Conservation (phyloP, 2,888 invertebrate species). For the Beris morrisii region DNA sequence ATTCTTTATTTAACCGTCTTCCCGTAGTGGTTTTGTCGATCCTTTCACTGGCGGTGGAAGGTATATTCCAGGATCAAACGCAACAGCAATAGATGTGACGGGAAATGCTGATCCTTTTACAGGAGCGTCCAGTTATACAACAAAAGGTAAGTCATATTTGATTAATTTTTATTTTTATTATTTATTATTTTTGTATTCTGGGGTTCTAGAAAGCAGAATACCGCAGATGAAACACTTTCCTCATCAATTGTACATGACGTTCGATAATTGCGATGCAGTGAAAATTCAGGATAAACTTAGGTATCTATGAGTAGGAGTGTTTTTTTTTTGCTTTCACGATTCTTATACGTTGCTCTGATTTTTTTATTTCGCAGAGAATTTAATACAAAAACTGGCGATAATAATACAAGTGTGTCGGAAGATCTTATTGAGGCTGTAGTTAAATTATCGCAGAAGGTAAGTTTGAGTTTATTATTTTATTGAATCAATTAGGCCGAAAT, state of each 20-base stretch:
- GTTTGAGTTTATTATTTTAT: neutral
- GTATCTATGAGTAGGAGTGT: constrained; percentile 41
- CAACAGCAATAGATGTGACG: constrained; percentile 47
- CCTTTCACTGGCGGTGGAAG: constrained; percentile 71
- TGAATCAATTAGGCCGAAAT: too few species aligned
- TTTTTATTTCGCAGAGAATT: constrained; percentile 61
- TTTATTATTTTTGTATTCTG: neutral
- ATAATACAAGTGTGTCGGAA: constrained; percentile 59
- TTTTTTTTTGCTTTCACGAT: neutral
- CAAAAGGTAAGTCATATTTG: constrained; percentile 16
- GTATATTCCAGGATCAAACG: constrained; percentile 62
- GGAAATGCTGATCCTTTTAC: constrained; percentile 68
- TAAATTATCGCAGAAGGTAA: constrained; percentile 61
- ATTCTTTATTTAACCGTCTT: neutral
- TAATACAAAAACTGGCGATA: constrained; percentile 64
- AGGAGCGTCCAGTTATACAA: constrained; percentile 65
- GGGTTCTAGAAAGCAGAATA: constrained; percentile 39
- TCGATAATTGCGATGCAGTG: constrained; percentile 75
- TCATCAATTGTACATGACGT: constrained; percentile 62
- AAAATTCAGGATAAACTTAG: constrained; percentile 73
- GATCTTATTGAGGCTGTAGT: constrained; percentile 65
- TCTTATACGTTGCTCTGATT: neutral
- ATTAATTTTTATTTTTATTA: neutral
- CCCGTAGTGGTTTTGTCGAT: constrained; percentile 59
- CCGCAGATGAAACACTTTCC: constrained; percentile 50